phyloP scores from a whole-genome alignment of 2,797 vertebrate species.

The Thripadectes ignobilis region DNA sequence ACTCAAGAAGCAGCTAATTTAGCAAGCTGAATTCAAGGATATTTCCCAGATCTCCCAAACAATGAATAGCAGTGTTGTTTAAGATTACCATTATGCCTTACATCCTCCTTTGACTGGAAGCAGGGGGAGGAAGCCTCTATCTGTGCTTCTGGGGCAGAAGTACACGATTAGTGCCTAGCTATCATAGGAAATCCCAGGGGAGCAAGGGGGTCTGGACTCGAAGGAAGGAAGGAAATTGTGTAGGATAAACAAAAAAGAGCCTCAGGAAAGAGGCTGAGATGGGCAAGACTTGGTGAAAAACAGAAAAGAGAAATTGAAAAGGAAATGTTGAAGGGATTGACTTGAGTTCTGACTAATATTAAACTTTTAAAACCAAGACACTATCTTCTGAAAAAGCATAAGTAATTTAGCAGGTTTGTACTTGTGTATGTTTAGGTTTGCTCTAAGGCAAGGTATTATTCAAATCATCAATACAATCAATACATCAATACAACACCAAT shows the following conservation, averaged over 20 bases:
- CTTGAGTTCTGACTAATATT: constrained; percentile 8
- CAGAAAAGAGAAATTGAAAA: constrained; percentile 70
- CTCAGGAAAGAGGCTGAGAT: constrained; percentile 64
- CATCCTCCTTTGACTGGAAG: constrained; percentile 66
- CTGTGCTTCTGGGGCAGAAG: constrained; percentile 63
- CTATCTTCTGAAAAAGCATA: neutral
- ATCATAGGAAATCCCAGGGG: constrained; percentile 68
- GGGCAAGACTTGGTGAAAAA: constrained; percentile 75
- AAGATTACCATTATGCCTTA: constrained; percentile 60
- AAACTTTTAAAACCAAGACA: neutral
- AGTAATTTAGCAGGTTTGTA: neutral
- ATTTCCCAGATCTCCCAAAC: constrained; percentile 70
- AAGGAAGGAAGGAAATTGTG: constrained; percentile 78
- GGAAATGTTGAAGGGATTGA: constrained; percentile 67
- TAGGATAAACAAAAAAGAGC: constrained; percentile 76
- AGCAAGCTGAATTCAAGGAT: constrained; percentile 67
- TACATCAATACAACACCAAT: neutral
- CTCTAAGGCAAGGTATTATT: neutral
- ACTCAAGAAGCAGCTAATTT: constrained; percentile 72
- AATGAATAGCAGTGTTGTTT: constrained; percentile 75
- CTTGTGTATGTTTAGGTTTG: neutral
- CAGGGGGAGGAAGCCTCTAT: constrained; percentile 64
- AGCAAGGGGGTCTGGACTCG: constrained; percentile 53
- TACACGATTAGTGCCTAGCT: constrained; percentile 73
- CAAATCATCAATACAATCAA: neutral